Evolutionary conservation across 2,797 vertebrate species (phyloP), one percentile per base, ranked within the genome.

Genomic region (Ctenochaetus hawaiiensis): DNA sequence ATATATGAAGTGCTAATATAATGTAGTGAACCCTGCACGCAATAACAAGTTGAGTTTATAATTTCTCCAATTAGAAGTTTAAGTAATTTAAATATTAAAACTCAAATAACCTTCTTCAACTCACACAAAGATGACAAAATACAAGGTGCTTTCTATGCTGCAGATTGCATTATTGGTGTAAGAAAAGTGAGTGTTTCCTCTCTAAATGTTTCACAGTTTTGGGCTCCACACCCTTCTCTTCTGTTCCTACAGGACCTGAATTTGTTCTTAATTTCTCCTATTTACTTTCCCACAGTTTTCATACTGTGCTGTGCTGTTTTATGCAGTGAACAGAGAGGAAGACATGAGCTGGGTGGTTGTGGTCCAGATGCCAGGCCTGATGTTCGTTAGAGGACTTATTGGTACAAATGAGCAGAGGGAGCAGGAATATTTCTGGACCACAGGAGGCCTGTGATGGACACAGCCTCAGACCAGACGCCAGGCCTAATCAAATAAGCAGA

Each of bases 401-500:
- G 84, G 75, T 80, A 59, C 74, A 90, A 88, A 92, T 82, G 86
- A 88, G 83, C 54, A 4, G 13, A 52, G 61, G 14, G 44, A 64
- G 64, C 44, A 48, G 77, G 62, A 80, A 88, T 67, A 71, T 81
- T 86, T 70, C n/a, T 30, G 58, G 81, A 60, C 74, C 5, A 59
- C 84, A 70, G 60, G 78, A 80, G 77, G 74, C 64, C 80, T 49
- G 77, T 37, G 81, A 82, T 5, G 11, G 78, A 73, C 73, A 72
- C 63, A 59, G 69, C 80, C 72, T 78, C 60, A 1, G 67, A 75
- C 74, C 83, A 75, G 89, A 90, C 47, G 63, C 71, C 83, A 65
- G 67, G 61, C 26, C 47, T 92, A 89, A 93, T 93, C 86, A 87
- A 91, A 94, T 93, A 82, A 93, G 9, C 75, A 72, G 73, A 76